Evolutionary conservation across 1,140 invertebrate genomes (phyloP).

Genomic region (Cyclargus thomasi): DNA sequence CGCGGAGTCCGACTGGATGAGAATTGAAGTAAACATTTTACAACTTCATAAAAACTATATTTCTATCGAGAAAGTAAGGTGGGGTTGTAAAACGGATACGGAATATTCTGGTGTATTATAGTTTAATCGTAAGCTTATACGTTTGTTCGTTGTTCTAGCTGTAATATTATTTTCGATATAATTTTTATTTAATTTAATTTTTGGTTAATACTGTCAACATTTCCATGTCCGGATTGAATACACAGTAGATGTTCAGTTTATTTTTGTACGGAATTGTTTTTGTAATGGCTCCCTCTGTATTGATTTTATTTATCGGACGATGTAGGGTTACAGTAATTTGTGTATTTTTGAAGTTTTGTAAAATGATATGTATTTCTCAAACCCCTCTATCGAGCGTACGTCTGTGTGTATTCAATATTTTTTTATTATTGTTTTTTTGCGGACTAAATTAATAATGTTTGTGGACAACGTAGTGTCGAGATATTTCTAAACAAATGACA

Average conservation of each 20-base stretch:
- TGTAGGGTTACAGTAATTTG: too few relatives aligned
- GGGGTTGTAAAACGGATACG: slow-evolving; percentile 9
- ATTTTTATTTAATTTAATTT: slow-evolving; percentile 19
- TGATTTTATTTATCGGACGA: too few relatives aligned
- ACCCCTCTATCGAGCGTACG: too few relatives aligned
- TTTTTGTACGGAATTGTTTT: not conserved
- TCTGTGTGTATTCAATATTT: slow-evolving; percentile 20
- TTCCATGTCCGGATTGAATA: slow-evolving; percentile 6
- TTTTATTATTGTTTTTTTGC: not conserved
- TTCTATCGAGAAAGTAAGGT: not conserved
- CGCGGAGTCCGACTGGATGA: not conserved
- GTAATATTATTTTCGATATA: slow-evolving; percentile 14
- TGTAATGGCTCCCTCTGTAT: not conserved
- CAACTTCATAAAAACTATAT: slow-evolving; percentile 3
- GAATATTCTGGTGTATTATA: slow-evolving; percentile 12
- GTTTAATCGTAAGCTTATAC: slow-evolving; percentile 20
- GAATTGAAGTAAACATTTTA: not conserved
- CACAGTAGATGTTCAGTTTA: not conserved
- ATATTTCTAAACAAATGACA: not conserved
- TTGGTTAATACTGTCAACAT: slow-evolving; percentile 17
- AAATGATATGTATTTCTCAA: not conserved
- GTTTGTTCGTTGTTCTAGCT: slow-evolving; percentile 19
- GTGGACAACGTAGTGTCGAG: slow-evolving; percentile 18
- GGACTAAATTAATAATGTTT: slow-evolving; percentile 12
- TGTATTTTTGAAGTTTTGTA: not conserved